These are phyloP conservation scores for Monochamus saltuarius DNA, from an alignment of 1,140 invertebrate genomes.

Conservation along the genomic window DNA sequence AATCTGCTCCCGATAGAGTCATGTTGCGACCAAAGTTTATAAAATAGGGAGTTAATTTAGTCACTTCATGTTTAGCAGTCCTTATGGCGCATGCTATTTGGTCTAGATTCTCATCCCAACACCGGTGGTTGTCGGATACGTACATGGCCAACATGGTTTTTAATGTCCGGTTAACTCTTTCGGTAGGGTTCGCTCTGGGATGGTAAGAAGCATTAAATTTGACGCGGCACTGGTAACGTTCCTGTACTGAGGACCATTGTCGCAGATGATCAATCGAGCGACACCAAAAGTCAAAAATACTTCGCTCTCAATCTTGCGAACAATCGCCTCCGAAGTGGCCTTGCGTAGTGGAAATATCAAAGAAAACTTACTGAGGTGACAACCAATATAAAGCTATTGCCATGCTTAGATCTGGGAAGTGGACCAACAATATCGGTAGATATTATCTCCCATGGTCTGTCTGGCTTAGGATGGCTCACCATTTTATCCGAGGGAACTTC, in stretches of 20 bases:
- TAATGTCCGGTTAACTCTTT: slow-evolving; percentile 27
- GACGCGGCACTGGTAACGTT: slow-evolving; percentile 15
- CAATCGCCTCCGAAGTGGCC: too few relatives aligned
- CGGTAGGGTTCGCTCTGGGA: slow-evolving; percentile 31
- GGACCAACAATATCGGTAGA: slow-evolving; percentile 17
- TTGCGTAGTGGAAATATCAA: too few relatives aligned
- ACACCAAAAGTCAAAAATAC: too few relatives aligned
- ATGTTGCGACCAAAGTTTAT: slow-evolving; percentile 29
- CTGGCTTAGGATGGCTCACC: slow-evolving; percentile 13
- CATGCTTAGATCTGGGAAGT: slow-evolving; percentile 36
- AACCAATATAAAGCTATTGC: slow-evolving; percentile 44
- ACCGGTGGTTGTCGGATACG: slow-evolving; percentile 27
- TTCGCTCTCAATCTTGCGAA: too few relatives aligned
- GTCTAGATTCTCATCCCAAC: slow-evolving; percentile 25
- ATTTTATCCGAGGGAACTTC: slow-evolving; percentile 36
- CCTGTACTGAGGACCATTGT: too few relatives aligned
- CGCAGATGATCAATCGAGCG: too few relatives aligned
- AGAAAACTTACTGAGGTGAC: too few relatives aligned
- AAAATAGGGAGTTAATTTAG: slow-evolving; percentile 36
- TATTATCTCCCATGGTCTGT: slow-evolving; percentile 11
- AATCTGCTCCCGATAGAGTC: slow-evolving; percentile 6
- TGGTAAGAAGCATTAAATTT: slow-evolving; percentile 31
- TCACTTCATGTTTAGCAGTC: slow-evolving; percentile 20
- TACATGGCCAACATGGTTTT: slow-evolving; percentile 33
- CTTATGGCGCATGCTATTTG: slow-evolving; percentile 26